These are phyloP conservation scores for Pseudorectes ferrugineus DNA, from an alignment of 2,113 vertebrate species.

Conservation along the genomic window DNA sequence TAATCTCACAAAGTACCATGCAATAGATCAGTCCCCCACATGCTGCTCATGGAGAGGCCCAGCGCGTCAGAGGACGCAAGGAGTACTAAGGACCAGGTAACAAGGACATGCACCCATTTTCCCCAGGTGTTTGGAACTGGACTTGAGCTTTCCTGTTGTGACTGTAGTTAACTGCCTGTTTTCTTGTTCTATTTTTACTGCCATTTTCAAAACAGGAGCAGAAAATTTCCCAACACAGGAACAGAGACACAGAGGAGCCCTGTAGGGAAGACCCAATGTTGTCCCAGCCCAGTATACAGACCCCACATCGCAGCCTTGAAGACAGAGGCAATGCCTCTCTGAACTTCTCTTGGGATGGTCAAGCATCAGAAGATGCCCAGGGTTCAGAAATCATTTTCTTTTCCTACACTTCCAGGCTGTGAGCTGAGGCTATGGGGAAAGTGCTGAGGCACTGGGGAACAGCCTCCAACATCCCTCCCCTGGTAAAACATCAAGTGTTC, in stretches of 20 bases:
- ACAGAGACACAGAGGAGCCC: not conserved
- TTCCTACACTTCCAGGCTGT: not conserved
- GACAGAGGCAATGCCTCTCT: not conserved
- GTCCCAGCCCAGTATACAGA: not conserved
- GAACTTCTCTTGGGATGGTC: not conserved
- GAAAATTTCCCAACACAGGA: not conserved
- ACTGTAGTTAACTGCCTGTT: not conserved
- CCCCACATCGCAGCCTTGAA: not conserved
- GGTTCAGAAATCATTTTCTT: not conserved
- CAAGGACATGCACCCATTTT: not conserved
- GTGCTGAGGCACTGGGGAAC: not conserved
- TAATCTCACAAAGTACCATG: not conserved
- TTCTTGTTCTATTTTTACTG: not conserved
- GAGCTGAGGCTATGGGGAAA: not conserved
- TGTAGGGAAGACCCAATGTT: not conserved
- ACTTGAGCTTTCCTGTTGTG: not conserved
- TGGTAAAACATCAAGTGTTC: not conserved
- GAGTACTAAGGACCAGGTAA: not conserved
- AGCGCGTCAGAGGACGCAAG: fast-evolving
- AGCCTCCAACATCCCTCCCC: not conserved
- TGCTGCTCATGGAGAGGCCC: not conserved
- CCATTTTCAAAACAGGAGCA: not conserved
- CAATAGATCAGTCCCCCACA: not conserved
- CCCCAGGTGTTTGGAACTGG: not conserved
- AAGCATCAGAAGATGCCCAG: not conserved